Conservation (phyloP, 2,797 vertebrate genomes). For the Gypaetus barbatus region DNA sequence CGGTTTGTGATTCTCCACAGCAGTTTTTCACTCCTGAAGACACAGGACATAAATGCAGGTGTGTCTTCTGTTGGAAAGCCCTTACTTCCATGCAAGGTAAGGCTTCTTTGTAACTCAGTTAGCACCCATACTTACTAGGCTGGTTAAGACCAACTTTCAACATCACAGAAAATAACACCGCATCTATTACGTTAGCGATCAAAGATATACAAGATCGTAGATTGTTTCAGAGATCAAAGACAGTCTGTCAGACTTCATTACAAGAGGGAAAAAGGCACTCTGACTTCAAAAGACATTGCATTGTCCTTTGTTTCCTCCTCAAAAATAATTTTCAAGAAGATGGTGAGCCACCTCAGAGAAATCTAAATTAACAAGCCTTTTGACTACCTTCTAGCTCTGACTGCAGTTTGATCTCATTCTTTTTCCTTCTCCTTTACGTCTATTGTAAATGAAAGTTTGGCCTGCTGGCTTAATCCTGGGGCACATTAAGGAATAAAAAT, state of each 20-base stretch:
- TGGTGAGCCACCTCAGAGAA: background rate
- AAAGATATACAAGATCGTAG: constrained; percentile 56
- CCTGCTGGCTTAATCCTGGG: background rate
- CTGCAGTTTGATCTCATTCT: background rate
- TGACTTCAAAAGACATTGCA: constrained; percentile 44
- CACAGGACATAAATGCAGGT: background rate
- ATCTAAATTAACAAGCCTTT: constrained; percentile 14
- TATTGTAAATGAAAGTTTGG: background rate
- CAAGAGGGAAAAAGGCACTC: constrained; percentile 13
- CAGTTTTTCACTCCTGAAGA: background rate
- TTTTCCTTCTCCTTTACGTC: background rate
- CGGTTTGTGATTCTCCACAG: background rate
- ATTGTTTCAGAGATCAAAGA: constrained; percentile 63
- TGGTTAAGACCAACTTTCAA: constrained; percentile 42
- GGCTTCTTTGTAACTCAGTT: constrained; percentile 49
- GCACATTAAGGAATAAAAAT: background rate
- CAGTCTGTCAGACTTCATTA: constrained; percentile 40
- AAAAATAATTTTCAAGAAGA: constrained; percentile 22
- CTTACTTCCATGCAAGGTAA: background rate
- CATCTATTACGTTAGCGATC: constrained; percentile 50
- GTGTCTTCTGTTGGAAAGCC: background rate
- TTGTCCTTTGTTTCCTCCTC: constrained; percentile 25
- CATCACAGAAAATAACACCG: constrained; percentile 44
- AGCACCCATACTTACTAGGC: constrained; percentile 21
- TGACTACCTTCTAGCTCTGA: background rate